These are phyloP conservation scores for Nerophis ophidion DNA, from an alignment of 2,113 vertebrate genomes.

Conservation along the genomic window DNA sequence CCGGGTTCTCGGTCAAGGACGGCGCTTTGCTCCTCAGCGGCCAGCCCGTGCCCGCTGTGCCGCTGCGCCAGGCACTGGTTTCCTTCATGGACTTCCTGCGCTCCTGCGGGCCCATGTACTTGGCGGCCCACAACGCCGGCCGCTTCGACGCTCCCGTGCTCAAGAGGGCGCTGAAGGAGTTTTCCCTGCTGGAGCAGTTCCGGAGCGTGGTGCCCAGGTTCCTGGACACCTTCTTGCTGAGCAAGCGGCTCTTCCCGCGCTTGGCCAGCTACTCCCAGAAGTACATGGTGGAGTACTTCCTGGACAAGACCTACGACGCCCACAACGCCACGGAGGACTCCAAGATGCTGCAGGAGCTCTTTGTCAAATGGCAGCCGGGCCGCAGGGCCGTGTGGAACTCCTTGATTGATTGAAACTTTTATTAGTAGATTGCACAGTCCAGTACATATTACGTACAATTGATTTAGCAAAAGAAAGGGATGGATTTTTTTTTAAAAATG, in stretches of 20 bases:
- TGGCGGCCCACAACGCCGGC: constrained; percentile 57
- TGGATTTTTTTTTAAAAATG: too few species aligned
- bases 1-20: constrained; percentile 31
- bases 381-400: neutral
- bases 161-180: constrained; percentile 31
- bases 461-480: too few species aligned
- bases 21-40: neutral
- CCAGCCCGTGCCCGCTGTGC: constrained; percentile 7
- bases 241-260: constrained; percentile 12
- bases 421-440: too few species aligned
- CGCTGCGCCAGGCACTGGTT: constrained; percentile 26
- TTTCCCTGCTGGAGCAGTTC: constrained; percentile 37
- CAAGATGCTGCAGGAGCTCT: constrained; percentile 52
- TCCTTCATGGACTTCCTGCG: constrained; percentile 57
- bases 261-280: constrained; percentile 29
- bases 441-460: too few species aligned
- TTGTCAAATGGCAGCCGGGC: neutral
- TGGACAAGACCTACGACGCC: constrained; percentile 41
- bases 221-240: constrained; percentile 60
- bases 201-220: constrained; percentile 27
- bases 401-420: neutral
- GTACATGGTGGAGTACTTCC: constrained; percentile 40
- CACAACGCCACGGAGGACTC: constrained; percentile 61
- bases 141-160: constrained; percentile 59
- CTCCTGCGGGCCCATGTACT: constrained; percentile 37